Conservation (phyloP, 2,797 vertebrate species). For the Cottoperca gobio region DNA sequence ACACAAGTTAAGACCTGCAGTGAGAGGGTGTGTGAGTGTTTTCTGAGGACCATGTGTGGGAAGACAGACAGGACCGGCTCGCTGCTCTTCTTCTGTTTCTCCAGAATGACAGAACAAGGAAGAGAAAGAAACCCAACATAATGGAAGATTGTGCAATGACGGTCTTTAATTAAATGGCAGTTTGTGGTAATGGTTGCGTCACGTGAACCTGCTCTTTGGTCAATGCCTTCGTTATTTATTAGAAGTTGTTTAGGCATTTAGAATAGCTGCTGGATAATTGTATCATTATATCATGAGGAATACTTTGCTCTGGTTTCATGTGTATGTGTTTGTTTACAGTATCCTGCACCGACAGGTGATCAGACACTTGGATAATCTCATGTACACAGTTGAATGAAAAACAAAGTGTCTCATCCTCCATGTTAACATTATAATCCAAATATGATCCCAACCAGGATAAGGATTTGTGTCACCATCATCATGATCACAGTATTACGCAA, state of each 20-base stretch:
- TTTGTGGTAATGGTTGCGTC: not conserved
- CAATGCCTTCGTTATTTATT: not conserved
- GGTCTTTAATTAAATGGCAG: not conserved
- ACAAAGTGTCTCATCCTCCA: not conserved
- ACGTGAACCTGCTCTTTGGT: not conserved
- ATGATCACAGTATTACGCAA: slow-evolving; percentile 16
- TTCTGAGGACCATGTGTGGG: slow-evolving; percentile 46
- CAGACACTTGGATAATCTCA: slow-evolving; percentile 1
- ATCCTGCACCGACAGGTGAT: not conserved
- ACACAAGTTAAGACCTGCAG: slow-evolving; percentile 69
- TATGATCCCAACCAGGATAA: not conserved
- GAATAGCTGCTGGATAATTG: not conserved
- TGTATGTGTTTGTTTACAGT: not conserved
- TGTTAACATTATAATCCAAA: not conserved
- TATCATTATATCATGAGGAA: not conserved
- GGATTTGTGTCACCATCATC: not conserved
- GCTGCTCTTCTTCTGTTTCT: slow-evolving; percentile 30
- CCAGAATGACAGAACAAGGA: slow-evolving; percentile 50
- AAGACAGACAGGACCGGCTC: slow-evolving; percentile 49
- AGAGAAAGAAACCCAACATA: slow-evolving; percentile 3
- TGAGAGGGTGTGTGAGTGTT: slow-evolving; percentile 41
- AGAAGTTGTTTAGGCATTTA: not conserved
- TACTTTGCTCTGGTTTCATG: not conserved
- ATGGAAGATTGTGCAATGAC: slow-evolving; percentile 3
- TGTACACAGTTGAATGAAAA: not conserved